A percentile compares a stretch with the other conserved stretches of the same genome.
phyloP scores from a whole-genome alignment of 2,888 invertebrate species.

The Perdita meconis region DNA sequence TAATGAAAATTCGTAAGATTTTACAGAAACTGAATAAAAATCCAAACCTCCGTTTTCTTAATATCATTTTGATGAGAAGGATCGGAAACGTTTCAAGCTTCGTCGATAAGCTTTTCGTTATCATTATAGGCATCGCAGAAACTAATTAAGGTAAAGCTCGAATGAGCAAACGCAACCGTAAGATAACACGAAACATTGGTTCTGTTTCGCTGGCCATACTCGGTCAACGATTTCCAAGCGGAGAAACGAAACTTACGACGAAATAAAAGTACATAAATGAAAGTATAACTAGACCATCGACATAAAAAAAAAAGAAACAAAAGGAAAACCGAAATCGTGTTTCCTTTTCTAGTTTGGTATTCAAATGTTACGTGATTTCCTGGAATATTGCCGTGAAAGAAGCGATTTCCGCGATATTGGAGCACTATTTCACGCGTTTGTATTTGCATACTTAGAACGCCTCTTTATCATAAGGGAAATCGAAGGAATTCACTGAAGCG shows the following conservation, averaged over 20 bases:
- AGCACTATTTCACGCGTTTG: background rate
- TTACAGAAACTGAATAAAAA: background rate
- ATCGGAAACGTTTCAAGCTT: too few species aligned
- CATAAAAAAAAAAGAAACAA: conserved; percentile 1
- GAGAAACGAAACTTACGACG: conserved; percentile 10
- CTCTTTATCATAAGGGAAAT: background rate
- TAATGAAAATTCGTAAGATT: background rate
- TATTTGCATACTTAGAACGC: background rate
- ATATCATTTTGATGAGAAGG: too few species aligned
- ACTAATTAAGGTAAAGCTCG: background rate
- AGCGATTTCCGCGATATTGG: background rate
- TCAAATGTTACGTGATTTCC: conserved; percentile 3
- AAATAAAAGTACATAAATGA: conserved; percentile 25
- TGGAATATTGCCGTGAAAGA: background rate
- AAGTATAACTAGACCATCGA: conserved; percentile 27
- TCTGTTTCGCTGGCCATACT: background rate
- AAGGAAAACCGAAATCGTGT: conserved; percentile 5
- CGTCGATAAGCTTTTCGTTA: background rate
- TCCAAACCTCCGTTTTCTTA: background rate
- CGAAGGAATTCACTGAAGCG: background rate
- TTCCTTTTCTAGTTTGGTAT: conserved; percentile 1
- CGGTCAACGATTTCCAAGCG: conserved; percentile 15
- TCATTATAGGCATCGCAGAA: background rate
- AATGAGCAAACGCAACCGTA: background rate
- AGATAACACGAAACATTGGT: background rate